Evolutionary conservation across 2,888 invertebrate species (phyloP), one percentile per base, ranked within the genome.

Genomic region (Cephus sareptanus): DNA sequence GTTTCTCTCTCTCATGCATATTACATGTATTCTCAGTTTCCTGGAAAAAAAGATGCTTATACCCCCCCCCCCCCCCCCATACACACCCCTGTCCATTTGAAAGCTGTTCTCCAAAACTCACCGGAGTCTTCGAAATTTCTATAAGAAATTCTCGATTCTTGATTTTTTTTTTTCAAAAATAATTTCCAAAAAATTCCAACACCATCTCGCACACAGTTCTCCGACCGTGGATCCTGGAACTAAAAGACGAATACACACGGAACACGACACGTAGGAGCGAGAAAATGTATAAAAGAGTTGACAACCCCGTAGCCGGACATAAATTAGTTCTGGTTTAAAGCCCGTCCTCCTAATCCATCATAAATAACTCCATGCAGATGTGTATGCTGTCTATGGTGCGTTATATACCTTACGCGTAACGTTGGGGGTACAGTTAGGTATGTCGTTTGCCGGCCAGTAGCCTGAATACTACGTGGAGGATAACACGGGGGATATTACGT

Each of bases 361-460:
- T 90, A 91, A 91, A 91, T 91, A 91, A 91, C 91, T 91, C 88
- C 83, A 86, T 88, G 84, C 90, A 90, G 89, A 90, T 90, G 91
- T 88, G 89, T 84, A 15, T 40, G 40, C 40, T 40, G 85, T 85
- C 79, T 85, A 83, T 84, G 83, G 37, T 79, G 81, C 77, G 79
- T 85, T 40, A 75, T 75, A 75, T 75, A 31, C 40, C 35, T 23
- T 69, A 56, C n/a, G 34, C 15, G 37, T 76, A 35, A 37, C 68
- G 34, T 56, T 33, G 56, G 15, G 69, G 23, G 23, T 33, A 75
- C 68, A 33, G 33, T 69, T 40, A 40, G 31, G 34, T 70, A 37
- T 71, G 30, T 69, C 69, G 34, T 37, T n/a, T 75, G 37, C 34
- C 40, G 40, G 40, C 40, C 40, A 40, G 40, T 15, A 40, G 40